Base-by-base conservation (phyloP, 1,140 invertebrate species). In the Zaprionus africanus region DNA sequence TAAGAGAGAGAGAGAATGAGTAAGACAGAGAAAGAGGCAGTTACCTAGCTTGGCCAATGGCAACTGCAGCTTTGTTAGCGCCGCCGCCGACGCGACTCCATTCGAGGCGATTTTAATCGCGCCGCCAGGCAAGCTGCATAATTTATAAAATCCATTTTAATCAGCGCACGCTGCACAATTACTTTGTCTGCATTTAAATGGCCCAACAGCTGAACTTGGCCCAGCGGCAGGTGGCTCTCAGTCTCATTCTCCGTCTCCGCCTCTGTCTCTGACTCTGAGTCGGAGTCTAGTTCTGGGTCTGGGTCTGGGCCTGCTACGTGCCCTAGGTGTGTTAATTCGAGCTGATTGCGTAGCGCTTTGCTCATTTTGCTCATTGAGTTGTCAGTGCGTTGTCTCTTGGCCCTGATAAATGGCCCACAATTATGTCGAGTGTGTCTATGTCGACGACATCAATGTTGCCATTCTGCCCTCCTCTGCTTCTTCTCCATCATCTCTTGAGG, bases 111-210 rank as follows among this genome's bases (percentile, higher is more conserved):
- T 87, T 87, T 88, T 84, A 90, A 90, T 90, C 85, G 85, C 78
- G 56, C 84, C 83, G 86, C 51, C 60, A 59, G 43, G 41, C 54
- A 64, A 38, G 67, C 85, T 75, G 85, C 85, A 88, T 91, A 91
- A 91, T 91, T 91, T 91, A 91, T 91, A 91, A 87, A 75, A 91
- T 91, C 88, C 82, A 82, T 87, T 91, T 91, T 91, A 76, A 88
- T 88, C 85, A 88, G 85, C 73, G 78, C 71, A 58, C 62, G 62
- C 66, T 79, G 87, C 76, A 81, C 87, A 91, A 87, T 91, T 91
- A 91, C 88, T 91, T 85, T 91, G 88, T 91, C 88, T 91, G 88
- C 88, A 91, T 91, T 91, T 91, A 91, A 91, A 91, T 90, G 87
- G 56, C n/a, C 76, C 63, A 73, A 59, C 62, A 57, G 64, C 56